Conservation (phyloP, 92 coral and sea anemone genomes). For the Metridium senile region DNA sequence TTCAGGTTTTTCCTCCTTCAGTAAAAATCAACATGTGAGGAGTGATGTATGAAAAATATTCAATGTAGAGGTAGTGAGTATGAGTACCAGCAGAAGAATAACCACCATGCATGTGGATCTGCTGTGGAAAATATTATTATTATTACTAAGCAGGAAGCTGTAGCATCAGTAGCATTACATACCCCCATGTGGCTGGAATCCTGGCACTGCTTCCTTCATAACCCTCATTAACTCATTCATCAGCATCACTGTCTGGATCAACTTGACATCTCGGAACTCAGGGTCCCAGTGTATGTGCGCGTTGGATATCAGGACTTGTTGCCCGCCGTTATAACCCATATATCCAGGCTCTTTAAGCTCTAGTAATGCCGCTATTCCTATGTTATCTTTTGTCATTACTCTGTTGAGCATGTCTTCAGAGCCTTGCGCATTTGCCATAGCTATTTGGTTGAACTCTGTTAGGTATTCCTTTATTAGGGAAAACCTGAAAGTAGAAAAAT, state of each 20-base stretch:
- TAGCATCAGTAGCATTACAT: too few relatives aligned
- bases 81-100: too few relatives aligned
- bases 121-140: too few relatives aligned
- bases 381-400: slow-evolving; percentile 99
- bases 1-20: too few relatives aligned
- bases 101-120: too few relatives aligned
- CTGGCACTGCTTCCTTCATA: slow-evolving; percentile 84
- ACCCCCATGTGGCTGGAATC: slow-evolving; percentile 86
- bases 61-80: too few relatives aligned
- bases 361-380: slow-evolving; percentile 89
- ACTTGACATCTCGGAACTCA: slow-evolving; percentile 93
- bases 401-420: slow-evolving; percentile 98
- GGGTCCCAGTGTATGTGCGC: slow-evolving; percentile 99
- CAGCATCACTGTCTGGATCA: slow-evolving; percentile 93
- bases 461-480: slow-evolving; percentile 84
- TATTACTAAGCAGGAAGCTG: too few relatives aligned
- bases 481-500: slow-evolving; percentile 53
- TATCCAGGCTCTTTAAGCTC: slow-evolving; percentile 85
- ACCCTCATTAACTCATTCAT: slow-evolving; percentile 94
- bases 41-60: too few relatives aligned
- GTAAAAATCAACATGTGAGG: too few relatives aligned
- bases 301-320: slow-evolving; percentile 93
- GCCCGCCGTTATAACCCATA: slow-evolving; percentile 64
- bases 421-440: slow-evolving; percentile 95
- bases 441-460: slow-evolving; percentile 97